Percentiles rank a stretch among this genome's conserved stretches.
phyloP scores from a whole-genome alignment of 2,797 vertebrate species.

The Siniperca obscura region DNA sequence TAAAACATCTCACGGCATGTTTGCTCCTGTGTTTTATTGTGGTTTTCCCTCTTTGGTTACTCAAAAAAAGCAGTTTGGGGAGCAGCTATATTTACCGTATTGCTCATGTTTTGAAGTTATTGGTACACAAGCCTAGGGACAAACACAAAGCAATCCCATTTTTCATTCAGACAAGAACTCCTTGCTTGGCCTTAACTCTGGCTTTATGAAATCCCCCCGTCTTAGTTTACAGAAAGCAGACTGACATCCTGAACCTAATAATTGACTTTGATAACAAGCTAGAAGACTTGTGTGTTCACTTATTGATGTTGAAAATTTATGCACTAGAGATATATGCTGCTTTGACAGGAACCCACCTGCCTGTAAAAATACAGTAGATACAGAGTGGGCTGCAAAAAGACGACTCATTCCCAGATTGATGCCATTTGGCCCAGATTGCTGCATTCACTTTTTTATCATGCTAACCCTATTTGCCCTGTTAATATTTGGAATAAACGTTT shows the following conservation, averaged over 20 bases:
- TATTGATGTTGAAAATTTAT: slow-evolving; percentile 59
- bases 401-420: neutral
- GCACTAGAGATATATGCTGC: slow-evolving; percentile 18
- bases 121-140: slow-evolving; percentile 79
- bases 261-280: slow-evolving; percentile 71
- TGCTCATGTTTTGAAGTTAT: slow-evolving; percentile 76
- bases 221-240: slow-evolving; percentile 65
- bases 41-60: slow-evolving; percentile 57
- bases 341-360: slow-evolving; percentile 29
- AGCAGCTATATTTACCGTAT: slow-evolving; percentile 73
- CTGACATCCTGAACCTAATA: slow-evolving; percentile 63
- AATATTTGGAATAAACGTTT: slow-evolving; percentile 9
- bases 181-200: slow-evolving; percentile 69
- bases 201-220: slow-evolving; percentile 72
- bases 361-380: slow-evolving; percentile 36
- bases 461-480: neutral
- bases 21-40: slow-evolving; percentile 52
- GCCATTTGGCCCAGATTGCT: neutral
- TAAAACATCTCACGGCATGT: slow-evolving; percentile 76
- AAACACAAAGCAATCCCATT: slow-evolving; percentile 77
- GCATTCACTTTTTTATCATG: neutral
- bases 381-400: neutral
- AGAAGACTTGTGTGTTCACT: slow-evolving; percentile 50
- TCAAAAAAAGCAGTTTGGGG: slow-evolving; percentile 65
- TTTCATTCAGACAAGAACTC: slow-evolving; percentile 77